Evolutionary conservation across 2,797 vertebrate genomes (phyloP).

Genomic region (Galago senegalensis): DNA sequence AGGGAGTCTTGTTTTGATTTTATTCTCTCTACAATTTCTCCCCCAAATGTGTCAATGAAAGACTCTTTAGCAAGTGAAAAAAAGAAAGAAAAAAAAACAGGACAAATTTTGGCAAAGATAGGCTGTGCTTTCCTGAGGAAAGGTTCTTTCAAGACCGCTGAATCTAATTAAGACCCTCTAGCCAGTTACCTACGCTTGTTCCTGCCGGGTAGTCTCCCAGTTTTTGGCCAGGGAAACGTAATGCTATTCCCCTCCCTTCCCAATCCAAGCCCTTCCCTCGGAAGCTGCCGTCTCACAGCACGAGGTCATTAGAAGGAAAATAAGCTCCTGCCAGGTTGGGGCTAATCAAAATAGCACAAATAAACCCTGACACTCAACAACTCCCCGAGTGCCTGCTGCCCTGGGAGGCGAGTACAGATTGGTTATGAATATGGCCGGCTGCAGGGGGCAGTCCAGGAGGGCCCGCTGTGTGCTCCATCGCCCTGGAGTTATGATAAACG

Average conservation of each 20-base stretch:
- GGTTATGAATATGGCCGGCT: conserved; percentile 87
- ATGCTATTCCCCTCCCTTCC: conserved; percentile 75
- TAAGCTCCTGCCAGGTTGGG: conserved; percentile 89
- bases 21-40: background rate
- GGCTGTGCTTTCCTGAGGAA: background rate
- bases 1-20: background rate
- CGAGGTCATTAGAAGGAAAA: conserved; percentile 91
- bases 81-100: too few relatives aligned
- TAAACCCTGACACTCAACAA: conserved; percentile 92
- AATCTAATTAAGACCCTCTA: conserved; percentile 69
- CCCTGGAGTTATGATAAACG: conserved; percentile 58
- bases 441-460: conserved; percentile 34
- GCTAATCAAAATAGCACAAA: conserved; percentile 92
- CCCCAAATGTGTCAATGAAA: background rate
- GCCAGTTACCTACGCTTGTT: background rate
- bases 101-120: background rate
- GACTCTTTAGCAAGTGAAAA: background rate
- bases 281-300: conserved; percentile 88
- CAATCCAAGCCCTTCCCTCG: conserved; percentile 77
- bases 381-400: conserved; percentile 89
- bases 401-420: conserved; percentile 87
- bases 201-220: background rate
- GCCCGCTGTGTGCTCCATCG: conserved; percentile 42
- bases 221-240: conserved; percentile 71
- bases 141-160: conserved; percentile 57